These are phyloP conservation scores for Nothoprocta perdicaria DNA, from an alignment of 2,113 vertebrate genomes.

Conservation along the genomic window DNA sequence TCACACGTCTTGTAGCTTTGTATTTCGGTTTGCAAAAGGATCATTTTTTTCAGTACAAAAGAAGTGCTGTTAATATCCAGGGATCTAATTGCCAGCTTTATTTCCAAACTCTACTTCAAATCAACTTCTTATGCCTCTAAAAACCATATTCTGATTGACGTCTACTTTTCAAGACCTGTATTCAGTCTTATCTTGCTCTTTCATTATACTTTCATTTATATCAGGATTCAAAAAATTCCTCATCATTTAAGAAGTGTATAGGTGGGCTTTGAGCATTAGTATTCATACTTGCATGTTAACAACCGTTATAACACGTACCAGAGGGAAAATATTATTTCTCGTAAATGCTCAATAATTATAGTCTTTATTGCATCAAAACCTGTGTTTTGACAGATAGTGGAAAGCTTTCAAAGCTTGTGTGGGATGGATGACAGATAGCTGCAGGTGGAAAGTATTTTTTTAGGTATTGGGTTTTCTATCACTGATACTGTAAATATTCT, in stretches of 20 bases:
- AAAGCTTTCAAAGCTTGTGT: slow-evolving; percentile 70
- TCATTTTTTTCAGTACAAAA: slow-evolving; percentile 24
- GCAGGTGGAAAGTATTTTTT: slow-evolving; percentile 71
- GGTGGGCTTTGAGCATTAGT: slow-evolving; percentile 61
- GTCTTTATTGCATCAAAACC: slow-evolving; percentile 79
- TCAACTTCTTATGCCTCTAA: slow-evolving; percentile 19
- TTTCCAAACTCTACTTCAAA: slow-evolving; percentile 53
- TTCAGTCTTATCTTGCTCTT: slow-evolving; percentile 48
- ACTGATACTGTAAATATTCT: slow-evolving; percentile 32
- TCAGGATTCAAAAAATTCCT: slow-evolving; percentile 12
- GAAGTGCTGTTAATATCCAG: slow-evolving; percentile 51
- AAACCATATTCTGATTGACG: slow-evolving; percentile 59
- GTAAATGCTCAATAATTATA: slow-evolving; percentile 79
- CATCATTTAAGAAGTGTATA: slow-evolving; percentile 35
- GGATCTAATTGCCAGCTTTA: slow-evolving; percentile 54
- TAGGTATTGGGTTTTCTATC: slow-evolving; percentile 56
- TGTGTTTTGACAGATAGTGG: slow-evolving; percentile 74
- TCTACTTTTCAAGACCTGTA: slow-evolving; percentile 57
- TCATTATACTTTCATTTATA: slow-evolving; percentile 36
- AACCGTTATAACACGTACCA: slow-evolving; percentile 62
- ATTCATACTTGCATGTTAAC: slow-evolving; percentile 68
- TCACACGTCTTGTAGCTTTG: slow-evolving; percentile 41
- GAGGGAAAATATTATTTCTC: slow-evolving; percentile 80
- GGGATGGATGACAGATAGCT: slow-evolving; percentile 73
- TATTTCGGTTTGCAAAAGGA: slow-evolving; percentile 56